phyloP scores from a whole-genome alignment of 1,140 invertebrate species.

The Drosophila simulans region DNA sequence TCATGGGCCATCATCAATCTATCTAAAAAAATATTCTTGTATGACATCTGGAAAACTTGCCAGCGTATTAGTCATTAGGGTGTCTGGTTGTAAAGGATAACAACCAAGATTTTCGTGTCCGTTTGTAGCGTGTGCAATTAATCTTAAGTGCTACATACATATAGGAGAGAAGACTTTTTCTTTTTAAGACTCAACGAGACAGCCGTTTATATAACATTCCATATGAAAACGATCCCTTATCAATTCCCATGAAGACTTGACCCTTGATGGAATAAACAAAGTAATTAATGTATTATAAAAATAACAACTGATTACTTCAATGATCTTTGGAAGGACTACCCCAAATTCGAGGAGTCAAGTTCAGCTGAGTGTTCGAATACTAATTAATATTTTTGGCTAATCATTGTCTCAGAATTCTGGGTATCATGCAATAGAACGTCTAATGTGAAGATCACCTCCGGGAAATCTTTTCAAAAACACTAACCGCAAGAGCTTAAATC shows the following conservation, averaged over 20 bases:
- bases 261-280: conserved; percentile 58
- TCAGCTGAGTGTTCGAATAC: conserved; percentile 20
- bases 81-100: too few relatives aligned
- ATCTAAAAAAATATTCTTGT: too few relatives aligned
- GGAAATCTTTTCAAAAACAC: conserved; percentile 22
- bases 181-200: conserved; percentile 17
- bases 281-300: conserved; percentile 57
- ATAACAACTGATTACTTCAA: conserved; percentile 39
- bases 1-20: too few relatives aligned
- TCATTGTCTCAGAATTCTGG: background rate
- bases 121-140: conserved; percentile 34
- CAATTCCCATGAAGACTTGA: conserved; percentile 46
- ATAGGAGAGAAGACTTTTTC: conserved; percentile 14
- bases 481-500: background rate
- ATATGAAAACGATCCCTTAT: conserved; percentile 28
- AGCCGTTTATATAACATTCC: conserved; percentile 33
- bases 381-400: background rate
- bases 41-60: too few relatives aligned
- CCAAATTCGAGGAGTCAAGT: conserved; percentile 32
- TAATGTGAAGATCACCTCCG: too few relatives aligned
- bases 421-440: conserved; percentile 11
- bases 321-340: conserved; percentile 49
- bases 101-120: conserved; percentile 6
- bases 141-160: conserved; percentile 35
- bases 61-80: too few relatives aligned